These are phyloP conservation scores for Plutomurus gul DNA, from an alignment of 1,140 invertebrate genomes.

Conservation along the genomic window DNA sequence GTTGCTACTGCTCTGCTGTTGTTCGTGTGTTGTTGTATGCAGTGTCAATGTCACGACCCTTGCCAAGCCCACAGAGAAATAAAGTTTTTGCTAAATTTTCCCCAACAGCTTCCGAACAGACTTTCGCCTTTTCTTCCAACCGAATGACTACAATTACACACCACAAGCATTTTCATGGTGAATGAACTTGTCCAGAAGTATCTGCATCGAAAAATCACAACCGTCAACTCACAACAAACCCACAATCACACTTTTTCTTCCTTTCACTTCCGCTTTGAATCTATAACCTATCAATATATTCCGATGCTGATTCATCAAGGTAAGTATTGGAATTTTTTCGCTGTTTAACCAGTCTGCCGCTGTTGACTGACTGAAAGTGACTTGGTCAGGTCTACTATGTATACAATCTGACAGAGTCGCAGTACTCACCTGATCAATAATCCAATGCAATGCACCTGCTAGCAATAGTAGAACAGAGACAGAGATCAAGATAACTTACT, in stretches of 20 bases:
- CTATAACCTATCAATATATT: too few species aligned
- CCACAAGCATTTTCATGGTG: slow-evolving; percentile 15
- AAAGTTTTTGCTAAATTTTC: slow-evolving; percentile 7
- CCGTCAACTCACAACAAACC: neutral
- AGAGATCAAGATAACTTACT: too few species aligned
- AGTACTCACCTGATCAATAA: neutral
- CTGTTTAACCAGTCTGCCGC: too few species aligned
- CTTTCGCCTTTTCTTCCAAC: neutral
- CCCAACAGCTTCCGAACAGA: neutral
- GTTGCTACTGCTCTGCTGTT: neutral
- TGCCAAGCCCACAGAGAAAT: neutral
- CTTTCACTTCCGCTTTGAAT: too few species aligned
- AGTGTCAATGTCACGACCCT: slow-evolving; percentile 22
- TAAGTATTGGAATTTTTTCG: too few species aligned
- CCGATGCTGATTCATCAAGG: too few species aligned
- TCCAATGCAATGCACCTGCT: slow-evolving; percentile 9
- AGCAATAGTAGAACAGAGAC: neutral
- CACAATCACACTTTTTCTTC: slow-evolving; percentile 3
- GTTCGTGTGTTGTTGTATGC: too few species aligned
- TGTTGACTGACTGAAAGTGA: too few species aligned
- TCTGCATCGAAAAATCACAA: neutral
- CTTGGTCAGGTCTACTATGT: too few species aligned
- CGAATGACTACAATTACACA: neutral
- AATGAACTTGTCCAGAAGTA: neutral
- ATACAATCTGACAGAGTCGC: too few species aligned